Evolutionary conservation across 1,140 invertebrate genomes (phyloP), one percentile per base, ranked within the genome.

Genomic region (Akabosia matsudoensis): DNA sequence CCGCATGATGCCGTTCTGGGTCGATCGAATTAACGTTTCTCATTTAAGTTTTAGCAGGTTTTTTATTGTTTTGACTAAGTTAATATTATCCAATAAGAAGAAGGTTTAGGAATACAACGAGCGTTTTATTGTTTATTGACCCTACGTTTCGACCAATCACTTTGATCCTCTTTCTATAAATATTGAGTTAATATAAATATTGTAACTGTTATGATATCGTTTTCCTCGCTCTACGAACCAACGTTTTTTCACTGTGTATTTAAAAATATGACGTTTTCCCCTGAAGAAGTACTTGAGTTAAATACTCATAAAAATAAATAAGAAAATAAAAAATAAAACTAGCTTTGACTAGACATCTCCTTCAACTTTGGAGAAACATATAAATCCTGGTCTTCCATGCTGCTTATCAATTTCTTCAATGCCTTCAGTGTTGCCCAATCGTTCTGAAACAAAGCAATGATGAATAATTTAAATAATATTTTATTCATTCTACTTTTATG

Each of bases 1-100:
- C 61, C 61, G 4, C 61, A 67, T 67, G 61, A 67, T 67, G 61
- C 61, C 28, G 61, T 67, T 28, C 31, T 67, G n/a, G 61, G 61
- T 30, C 24, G 61, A 31, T 67, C 61, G 10, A 67, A 67, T 67
- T 67, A 30, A 31, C 22, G 3, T 10, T 56, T n/a, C 7, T 45
- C 18, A 18, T 45, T 10, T 18, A 18, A 45, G 7, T 45, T 45
- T 45, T 45, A 45, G 7, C 37, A 45, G n/a, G n/a, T n/a, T n/a
- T n/a, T n/a, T n/a, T n/a, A n/a, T n/a, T n/a, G n/a, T n/a, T n/a
- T n/a, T n/a, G n/a, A n/a, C n/a, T n/a, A n/a, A n/a, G n/a, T n/a
- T n/a, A n/a, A n/a, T n/a, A n/a, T n/a, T n/a, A n/a, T n/a, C n/a
- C n/a, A n/a, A n/a, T n/a, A n/a, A n/a, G n/a, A n/a, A n/a, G n/a